phyloP scores from a whole-genome alignment of 2,888 invertebrate species.

The Apodemia duryi region DNA sequence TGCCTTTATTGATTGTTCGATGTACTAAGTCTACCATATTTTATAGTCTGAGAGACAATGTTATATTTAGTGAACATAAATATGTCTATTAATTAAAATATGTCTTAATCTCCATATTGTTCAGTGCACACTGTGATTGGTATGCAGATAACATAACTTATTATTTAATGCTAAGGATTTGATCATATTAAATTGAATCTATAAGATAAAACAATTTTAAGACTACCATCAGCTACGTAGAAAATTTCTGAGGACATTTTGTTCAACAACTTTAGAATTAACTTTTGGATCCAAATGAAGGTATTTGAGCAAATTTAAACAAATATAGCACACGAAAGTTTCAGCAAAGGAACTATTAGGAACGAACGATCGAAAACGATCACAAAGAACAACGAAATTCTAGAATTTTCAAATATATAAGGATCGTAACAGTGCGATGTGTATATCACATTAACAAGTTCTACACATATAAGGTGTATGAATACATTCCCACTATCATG shows the following conservation, averaged over 20 bases:
- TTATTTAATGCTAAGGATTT: conserved; percentile 7
- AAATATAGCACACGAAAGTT: conserved; percentile 55
- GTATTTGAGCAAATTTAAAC: conserved; percentile 71
- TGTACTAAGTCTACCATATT: not conserved
- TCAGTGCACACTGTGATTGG: conserved; percentile 8
- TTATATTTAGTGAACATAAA: conserved; percentile 20
- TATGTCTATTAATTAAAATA: conserved; percentile 17
- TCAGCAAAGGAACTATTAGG: conserved; percentile 63
- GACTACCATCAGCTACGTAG: conserved; percentile 3
- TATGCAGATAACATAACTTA: conserved; percentile 7
- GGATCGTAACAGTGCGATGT: conserved; percentile 60
- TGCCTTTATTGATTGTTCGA: not conserved
- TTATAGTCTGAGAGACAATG: conserved; percentile 11
- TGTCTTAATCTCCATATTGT: conserved; percentile 24
- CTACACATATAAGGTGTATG: conserved; percentile 60
- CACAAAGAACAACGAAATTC: conserved; percentile 49
- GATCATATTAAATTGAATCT: conserved; percentile 13
- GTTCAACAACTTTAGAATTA: conserved; percentile 6
- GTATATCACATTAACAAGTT: conserved; percentile 68
- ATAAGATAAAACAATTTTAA: conserved; percentile 22
- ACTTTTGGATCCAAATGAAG: conserved; percentile 52
- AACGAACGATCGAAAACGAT: conserved; percentile 62
- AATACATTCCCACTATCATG: conserved; percentile 56
- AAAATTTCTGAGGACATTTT: not conserved
- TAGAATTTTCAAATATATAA: conserved; percentile 56